Evolutionary conservation across 2,797 vertebrate genomes (phyloP).

Genomic region (Enteromius unitaeniatus): DNA sequence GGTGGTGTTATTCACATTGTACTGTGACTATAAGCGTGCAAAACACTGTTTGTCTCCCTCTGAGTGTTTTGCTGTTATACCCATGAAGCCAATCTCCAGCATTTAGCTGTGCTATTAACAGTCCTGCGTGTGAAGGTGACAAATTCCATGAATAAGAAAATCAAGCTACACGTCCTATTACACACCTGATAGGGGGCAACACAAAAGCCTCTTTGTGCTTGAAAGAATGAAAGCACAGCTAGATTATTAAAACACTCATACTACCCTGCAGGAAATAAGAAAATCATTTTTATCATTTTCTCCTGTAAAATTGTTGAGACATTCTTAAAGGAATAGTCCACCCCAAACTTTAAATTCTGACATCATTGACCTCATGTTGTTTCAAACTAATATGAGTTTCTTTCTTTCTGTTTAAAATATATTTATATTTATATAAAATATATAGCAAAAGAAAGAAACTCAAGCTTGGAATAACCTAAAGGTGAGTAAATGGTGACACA

Average conservation of each 20-base stretch:
- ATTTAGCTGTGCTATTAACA: conserved; percentile 15
- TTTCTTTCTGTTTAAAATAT: background rate
- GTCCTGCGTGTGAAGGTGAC: conserved; percentile 42
- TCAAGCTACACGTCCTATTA: conserved; percentile 11
- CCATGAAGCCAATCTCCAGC: background rate
- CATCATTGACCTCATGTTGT: background rate
- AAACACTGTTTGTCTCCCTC: background rate
- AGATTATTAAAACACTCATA: conserved; percentile 4
- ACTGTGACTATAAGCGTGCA: conserved; percentile 12
- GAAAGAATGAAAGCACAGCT: conserved; percentile 28
- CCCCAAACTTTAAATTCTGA: background rate
- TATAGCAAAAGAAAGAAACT: background rate
- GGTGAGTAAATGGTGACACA: background rate
- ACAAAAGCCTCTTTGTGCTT: conserved; percentile 21
- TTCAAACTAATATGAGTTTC: background rate
- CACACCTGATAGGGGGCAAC: conserved; percentile 18
- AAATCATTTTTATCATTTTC: background rate
- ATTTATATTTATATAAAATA: too few species aligned
- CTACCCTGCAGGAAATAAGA: background rate
- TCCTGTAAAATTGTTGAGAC: background rate
- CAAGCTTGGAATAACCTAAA: background rate
- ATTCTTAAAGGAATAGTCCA: background rate
- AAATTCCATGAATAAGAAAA: conserved; percentile 8
- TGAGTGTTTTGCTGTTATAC: conserved; percentile 16
- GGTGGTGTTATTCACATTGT: background rate